phyloP scores from a whole-genome alignment of 2,888 invertebrate species.

The Pinctada fucata region DNA sequence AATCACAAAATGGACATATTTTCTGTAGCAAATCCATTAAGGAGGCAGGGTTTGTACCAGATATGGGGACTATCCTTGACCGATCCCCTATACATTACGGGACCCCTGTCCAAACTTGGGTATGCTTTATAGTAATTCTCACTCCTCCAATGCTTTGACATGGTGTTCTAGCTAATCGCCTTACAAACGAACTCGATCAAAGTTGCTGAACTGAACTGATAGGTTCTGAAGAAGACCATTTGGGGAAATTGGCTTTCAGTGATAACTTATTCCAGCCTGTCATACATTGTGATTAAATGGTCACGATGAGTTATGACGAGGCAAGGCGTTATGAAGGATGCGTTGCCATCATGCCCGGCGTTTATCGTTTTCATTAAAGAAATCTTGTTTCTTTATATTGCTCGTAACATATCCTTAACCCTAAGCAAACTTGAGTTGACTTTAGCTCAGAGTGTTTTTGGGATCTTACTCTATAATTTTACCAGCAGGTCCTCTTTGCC shows the following conservation, averaged over 20 bases:
- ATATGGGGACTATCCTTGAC: background rate
- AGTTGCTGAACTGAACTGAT: background rate
- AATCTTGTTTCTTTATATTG: too few relatives aligned
- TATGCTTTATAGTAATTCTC: background rate
- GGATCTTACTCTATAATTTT: too few relatives aligned
- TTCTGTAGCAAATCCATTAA: background rate
- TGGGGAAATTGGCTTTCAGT: background rate
- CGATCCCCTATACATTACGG: background rate
- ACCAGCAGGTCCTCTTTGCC: too few relatives aligned
- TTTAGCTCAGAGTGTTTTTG: too few relatives aligned
- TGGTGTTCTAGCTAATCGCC: background rate
- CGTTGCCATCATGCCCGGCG: too few relatives aligned
- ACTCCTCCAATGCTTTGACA: background rate
- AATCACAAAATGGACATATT: background rate
- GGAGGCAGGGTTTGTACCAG: background rate
- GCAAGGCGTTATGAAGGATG: too few relatives aligned
- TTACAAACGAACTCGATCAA: background rate
- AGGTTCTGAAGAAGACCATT: background rate
- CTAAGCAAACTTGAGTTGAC: too few relatives aligned
- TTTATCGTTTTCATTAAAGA: too few relatives aligned
- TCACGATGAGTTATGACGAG: too few relatives aligned
- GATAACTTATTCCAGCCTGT: background rate
- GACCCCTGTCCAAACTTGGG: background rate
- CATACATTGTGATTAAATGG: background rate
- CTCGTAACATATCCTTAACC: too few relatives aligned